Evolutionary conservation across 2,888 invertebrate genomes (phyloP).

Genomic region (Sarcophaga carnaria): DNA sequence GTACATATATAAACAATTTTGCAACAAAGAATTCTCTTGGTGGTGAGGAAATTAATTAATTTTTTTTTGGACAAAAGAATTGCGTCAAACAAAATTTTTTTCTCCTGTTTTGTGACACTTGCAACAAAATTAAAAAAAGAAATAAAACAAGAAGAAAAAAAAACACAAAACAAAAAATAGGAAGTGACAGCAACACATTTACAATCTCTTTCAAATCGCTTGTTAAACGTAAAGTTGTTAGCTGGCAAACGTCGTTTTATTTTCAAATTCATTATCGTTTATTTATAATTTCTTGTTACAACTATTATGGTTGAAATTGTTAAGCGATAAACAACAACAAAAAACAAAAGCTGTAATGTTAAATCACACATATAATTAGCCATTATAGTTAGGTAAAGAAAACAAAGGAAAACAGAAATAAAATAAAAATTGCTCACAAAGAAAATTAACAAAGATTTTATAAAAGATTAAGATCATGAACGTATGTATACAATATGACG

Average conservation of each 20-base stretch:
- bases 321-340: not conserved
- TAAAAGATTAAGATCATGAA: not conserved
- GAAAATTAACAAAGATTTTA: constrained; percentile 19
- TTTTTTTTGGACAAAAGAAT: constrained; percentile 33
- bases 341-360: constrained; percentile 19
- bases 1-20: constrained; percentile 8
- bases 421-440: constrained; percentile 34
- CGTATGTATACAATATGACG: constrained; percentile 30
- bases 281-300: not conserved
- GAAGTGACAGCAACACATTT: constrained; percentile 33
- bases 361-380: constrained; percentile 53
- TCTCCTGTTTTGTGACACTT: not conserved
- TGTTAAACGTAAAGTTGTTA: constrained; percentile 2
- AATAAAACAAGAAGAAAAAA: not conserved
- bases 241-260: constrained; percentile 7
- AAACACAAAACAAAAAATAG: not conserved
- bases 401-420: constrained; percentile 38
- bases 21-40: constrained; percentile 1
- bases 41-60: not conserved
- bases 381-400: constrained; percentile 29
- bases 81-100: constrained; percentile 27
- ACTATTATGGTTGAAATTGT: constrained; percentile 12
- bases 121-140: not conserved
- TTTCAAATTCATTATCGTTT: constrained; percentile 14
- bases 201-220: too few relatives aligned